Conservation (phyloP, 2,888 invertebrate genomes). For the Bibio marci region DNA sequence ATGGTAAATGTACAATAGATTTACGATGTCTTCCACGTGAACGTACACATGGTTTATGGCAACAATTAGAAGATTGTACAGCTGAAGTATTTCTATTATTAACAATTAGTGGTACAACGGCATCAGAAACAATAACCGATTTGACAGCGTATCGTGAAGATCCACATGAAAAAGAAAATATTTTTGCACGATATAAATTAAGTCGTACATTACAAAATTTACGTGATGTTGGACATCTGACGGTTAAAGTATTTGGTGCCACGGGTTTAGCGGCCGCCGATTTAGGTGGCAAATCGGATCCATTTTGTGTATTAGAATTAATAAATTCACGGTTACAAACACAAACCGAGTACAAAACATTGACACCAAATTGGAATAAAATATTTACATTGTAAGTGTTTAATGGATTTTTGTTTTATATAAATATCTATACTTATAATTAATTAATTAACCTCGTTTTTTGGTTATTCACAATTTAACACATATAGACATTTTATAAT, state of each 20-base stretch:
- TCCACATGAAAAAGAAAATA: slow-evolving; percentile 44
- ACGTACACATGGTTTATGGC: slow-evolving; percentile 78
- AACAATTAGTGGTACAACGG: slow-evolving; percentile 89
- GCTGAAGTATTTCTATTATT: slow-evolving; percentile 71
- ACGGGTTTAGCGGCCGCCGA: slow-evolving; percentile 88
- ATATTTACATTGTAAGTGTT: slow-evolving; percentile 84
- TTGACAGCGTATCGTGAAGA: slow-evolving; percentile 70
- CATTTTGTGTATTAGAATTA: slow-evolving; percentile 92
- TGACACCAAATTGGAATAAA: slow-evolving; percentile 95
- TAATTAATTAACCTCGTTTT: neutral
- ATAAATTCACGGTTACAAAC: slow-evolving; percentile 91
- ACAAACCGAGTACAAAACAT: slow-evolving; percentile 95
- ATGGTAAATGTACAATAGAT: slow-evolving; percentile 65
- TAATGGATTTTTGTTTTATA: neutral
- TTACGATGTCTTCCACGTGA: slow-evolving; percentile 71
- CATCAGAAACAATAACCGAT: slow-evolving; percentile 84
- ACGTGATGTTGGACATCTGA: slow-evolving; percentile 83
- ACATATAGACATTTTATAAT: too few relatives aligned
- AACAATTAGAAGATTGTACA: slow-evolving; percentile 76
- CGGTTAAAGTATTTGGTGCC: slow-evolving; percentile 78
- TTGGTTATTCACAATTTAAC: neutral
- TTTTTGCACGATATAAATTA: slow-evolving; percentile 38
- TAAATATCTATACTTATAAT: too few relatives aligned
- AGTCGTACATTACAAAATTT: slow-evolving; percentile 51
- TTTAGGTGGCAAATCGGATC: slow-evolving; percentile 94